These are phyloP conservation scores for Tetraneura akinire DNA, from an alignment of 1,140 invertebrate species.

Conservation along the genomic window DNA sequence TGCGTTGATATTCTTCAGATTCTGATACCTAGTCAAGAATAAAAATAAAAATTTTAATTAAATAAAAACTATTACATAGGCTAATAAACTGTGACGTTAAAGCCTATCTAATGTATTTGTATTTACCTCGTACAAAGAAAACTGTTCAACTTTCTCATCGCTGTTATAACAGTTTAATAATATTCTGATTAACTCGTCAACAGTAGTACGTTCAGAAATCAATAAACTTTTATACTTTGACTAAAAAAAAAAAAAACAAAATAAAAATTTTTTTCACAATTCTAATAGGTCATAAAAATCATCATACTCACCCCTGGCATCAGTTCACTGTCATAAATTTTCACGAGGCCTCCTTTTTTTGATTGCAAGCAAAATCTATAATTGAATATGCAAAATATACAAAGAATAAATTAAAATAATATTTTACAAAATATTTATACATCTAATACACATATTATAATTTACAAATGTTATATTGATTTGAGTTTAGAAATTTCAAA, in stretches of 20 bases:
- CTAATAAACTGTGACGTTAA: too few relatives aligned
- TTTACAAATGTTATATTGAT: too few relatives aligned
- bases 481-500: too few relatives aligned
- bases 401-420: not conserved
- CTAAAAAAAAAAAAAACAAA: constrained; percentile 58
- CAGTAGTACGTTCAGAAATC: constrained; percentile 85
- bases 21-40: constrained; percentile 63
- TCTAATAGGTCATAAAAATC: not conserved
- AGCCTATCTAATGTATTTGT: too few relatives aligned
- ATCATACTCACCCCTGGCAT: constrained; percentile 72
- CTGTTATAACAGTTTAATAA: constrained; percentile 83
- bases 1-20: constrained; percentile 77
- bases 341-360: constrained; percentile 80
- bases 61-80: too few relatives aligned
- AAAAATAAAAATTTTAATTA: not conserved
- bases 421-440: not conserved
- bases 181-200: constrained; percentile 83
- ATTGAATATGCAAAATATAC: constrained; percentile 64
- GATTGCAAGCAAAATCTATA: constrained; percentile 76
- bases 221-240: constrained; percentile 90
- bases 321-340: constrained; percentile 85
- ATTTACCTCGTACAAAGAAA: constrained; percentile 83
- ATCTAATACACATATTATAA: too few relatives aligned
- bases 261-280: constrained; percentile 52
- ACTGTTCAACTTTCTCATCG: constrained; percentile 78